Evolutionary conservation across 1,140 invertebrate species (phyloP).

Genomic region (Drosophila biarmipes): DNA sequence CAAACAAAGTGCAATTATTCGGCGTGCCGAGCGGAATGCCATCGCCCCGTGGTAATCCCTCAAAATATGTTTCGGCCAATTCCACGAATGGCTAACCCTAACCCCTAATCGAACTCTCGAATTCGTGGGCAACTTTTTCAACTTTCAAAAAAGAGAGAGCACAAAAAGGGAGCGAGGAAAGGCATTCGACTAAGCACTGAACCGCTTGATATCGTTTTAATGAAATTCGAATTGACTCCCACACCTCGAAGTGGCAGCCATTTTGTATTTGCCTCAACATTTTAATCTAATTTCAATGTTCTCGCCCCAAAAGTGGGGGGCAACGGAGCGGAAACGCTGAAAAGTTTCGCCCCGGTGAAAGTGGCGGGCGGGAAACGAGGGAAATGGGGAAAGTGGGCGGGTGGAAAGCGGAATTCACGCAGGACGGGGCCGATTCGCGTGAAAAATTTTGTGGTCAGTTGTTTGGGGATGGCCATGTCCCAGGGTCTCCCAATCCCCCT

Average conservation of each 20-base stretch:
- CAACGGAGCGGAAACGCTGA: slow-evolving; percentile 38
- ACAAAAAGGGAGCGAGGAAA: neutral
- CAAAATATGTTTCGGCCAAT: slow-evolving; percentile 33
- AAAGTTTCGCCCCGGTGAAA: slow-evolving; percentile 31
- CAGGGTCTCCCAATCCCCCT: neutral
- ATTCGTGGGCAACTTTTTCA: slow-evolving; percentile 24
- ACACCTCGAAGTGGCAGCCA: slow-evolving; percentile 39
- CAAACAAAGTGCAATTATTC: slow-evolving; percentile 2
- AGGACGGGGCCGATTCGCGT: slow-evolving; percentile 22
- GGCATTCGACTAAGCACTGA: slow-evolving; percentile 4
- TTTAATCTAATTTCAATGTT: slow-evolving; percentile 70
- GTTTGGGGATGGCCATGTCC: neutral
- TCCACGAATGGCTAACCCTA: slow-evolving; percentile 38
- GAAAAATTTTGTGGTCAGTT: slow-evolving; percentile 47
- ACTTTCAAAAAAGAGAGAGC: neutral
- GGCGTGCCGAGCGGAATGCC: neutral
- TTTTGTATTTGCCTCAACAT: slow-evolving; percentile 59
- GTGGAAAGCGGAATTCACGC: slow-evolving; percentile 4
- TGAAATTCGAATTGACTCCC: slow-evolving; percentile 47
- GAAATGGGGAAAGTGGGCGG: neutral
- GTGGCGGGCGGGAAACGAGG: neutral
- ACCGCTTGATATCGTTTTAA: slow-evolving; percentile 50
- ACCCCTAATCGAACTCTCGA: slow-evolving; percentile 34
- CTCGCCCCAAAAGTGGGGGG: slow-evolving; percentile 23
- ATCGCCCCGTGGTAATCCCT: slow-evolving; percentile 16